phyloP scores from a whole-genome alignment of 2,888 invertebrate genomes.

The Cecidostiba fungosa region DNA sequence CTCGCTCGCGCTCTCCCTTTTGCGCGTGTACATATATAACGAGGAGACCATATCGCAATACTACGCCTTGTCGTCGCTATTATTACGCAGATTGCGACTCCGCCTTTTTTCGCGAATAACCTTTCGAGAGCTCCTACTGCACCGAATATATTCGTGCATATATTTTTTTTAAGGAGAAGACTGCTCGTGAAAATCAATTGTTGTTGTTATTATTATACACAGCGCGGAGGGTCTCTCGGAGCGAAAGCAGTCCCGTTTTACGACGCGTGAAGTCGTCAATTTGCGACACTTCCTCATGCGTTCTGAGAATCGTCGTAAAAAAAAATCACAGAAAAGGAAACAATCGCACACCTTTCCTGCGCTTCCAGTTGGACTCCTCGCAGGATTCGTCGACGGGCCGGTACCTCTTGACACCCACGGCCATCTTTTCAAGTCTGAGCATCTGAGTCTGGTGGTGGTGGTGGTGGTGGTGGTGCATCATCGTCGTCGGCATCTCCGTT shows the following conservation, averaged over 20 bases:
- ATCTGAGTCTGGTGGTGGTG: constrained; percentile 5
- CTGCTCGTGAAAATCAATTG: neutral
- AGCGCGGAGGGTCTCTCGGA: neutral
- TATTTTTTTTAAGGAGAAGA: neutral
- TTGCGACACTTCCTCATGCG: neutral
- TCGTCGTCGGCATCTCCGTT: constrained; percentile 70
- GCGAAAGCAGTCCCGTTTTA: constrained; percentile 2
- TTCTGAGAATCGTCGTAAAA: neutral
- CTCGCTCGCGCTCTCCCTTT: neutral
- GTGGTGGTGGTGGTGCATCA: constrained; percentile 36
- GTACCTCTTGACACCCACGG: constrained; percentile 33
- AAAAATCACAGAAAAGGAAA: neutral
- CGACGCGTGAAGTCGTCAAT: constrained; percentile 9
- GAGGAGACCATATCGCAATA: neutral
- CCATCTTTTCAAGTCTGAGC: constrained; percentile 39
- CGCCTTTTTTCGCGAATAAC: neutral
- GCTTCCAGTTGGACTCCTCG: constrained; percentile 68
- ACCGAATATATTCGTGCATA: no score
- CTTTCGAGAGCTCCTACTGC: neutral
- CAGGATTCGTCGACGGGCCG: constrained; percentile 69
- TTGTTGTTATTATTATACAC: neutral
- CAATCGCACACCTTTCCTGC: constrained; percentile 66
- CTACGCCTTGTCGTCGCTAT: neutral
- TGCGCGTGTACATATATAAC: neutral
- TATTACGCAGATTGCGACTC: constrained; percentile 9